Percentiles rank a stretch among this genome's conserved stretches.
These are phyloP conservation scores for Lampris incognitus DNA, from an alignment of 2,113 vertebrate species.

Conservation along the genomic window DNA sequence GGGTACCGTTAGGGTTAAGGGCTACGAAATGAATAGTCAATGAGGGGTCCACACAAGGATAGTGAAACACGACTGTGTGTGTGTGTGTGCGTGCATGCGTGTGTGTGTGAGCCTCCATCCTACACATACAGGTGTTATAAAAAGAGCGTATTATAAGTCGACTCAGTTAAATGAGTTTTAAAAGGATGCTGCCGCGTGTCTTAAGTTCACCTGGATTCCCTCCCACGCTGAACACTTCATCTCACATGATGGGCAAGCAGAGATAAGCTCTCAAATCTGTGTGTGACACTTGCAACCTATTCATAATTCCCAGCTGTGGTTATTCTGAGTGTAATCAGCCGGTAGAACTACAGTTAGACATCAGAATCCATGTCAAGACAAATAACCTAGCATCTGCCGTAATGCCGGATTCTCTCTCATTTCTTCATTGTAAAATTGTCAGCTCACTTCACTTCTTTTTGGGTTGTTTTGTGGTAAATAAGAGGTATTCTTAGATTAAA, in stretches of 20 bases:
- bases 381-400: slow-evolving; percentile 42
- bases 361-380: slow-evolving; percentile 42
- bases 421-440: slow-evolving; percentile 5
- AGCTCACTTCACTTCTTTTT: slow-evolving; percentile 2
- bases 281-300: slow-evolving; percentile 52
- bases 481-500: slow-evolving; percentile 42
- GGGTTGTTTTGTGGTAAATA: slow-evolving; percentile 18
- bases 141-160: slow-evolving; percentile 33
- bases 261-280: slow-evolving; percentile 52
- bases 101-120: slow-evolving; percentile 29
- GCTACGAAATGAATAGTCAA: too few species aligned
- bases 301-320: slow-evolving; percentile 64
- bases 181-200: slow-evolving; percentile 24
- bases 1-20: too few species aligned
- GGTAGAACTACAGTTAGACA: slow-evolving; percentile 40
- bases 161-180: slow-evolving; percentile 41
- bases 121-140: not conserved
- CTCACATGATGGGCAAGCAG: slow-evolving; percentile 30
- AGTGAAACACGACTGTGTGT: too few species aligned
- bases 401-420: slow-evolving; percentile 44
- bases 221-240: slow-evolving; percentile 35
- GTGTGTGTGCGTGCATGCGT: not conserved
- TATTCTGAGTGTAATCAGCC: slow-evolving; percentile 58
- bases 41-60: too few species aligned
- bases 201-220: slow-evolving; percentile 53